Percentiles rank a stretch among this genome's conserved stretches.
phyloP scores from a whole-genome alignment of 1,140 invertebrate species.

The Mya arenaria region DNA sequence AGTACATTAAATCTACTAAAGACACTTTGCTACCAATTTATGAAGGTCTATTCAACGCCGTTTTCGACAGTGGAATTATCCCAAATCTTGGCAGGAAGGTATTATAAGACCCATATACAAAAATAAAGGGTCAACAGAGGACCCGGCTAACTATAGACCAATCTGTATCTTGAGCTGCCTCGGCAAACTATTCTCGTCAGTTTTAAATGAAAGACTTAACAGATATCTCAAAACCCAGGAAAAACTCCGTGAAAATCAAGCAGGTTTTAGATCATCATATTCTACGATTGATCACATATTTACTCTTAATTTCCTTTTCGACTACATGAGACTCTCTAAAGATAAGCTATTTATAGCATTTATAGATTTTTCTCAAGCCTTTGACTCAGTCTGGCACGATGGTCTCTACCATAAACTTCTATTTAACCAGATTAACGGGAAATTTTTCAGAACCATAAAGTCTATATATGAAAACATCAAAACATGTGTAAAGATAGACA shows the following conservation, averaged over 20 bases:
- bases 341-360: slow-evolving; percentile 13
- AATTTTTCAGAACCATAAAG: too few relatives aligned
- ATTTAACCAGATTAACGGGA: too few relatives aligned
- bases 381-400: slow-evolving; percentile 27
- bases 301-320: slow-evolving; percentile 1
- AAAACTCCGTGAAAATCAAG: slow-evolving; percentile 2
- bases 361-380: slow-evolving; percentile 32
- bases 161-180: slow-evolving; percentile 39
- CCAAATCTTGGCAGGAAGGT: slow-evolving; percentile 38
- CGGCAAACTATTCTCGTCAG: slow-evolving; percentile 46
- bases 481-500: too few relatives aligned
- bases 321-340: background rate
- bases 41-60: slow-evolving; percentile 41
- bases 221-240: background rate
- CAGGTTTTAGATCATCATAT: background rate
- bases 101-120: slow-evolving; percentile 53
- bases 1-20: slow-evolving; percentile 23
- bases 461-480: too few relatives aligned
- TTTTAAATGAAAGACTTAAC: slow-evolving; percentile 2
- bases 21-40: slow-evolving; percentile 29
- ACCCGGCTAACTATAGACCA: slow-evolving; percentile 31
- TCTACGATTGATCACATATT: slow-evolving; percentile 3
- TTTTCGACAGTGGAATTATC: slow-evolving; percentile 45
- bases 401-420: too few relatives aligned
- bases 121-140: slow-evolving; percentile 40